Conservation (phyloP, 2,113 vertebrate genomes). For the Microcebus tavaratra region DNA sequence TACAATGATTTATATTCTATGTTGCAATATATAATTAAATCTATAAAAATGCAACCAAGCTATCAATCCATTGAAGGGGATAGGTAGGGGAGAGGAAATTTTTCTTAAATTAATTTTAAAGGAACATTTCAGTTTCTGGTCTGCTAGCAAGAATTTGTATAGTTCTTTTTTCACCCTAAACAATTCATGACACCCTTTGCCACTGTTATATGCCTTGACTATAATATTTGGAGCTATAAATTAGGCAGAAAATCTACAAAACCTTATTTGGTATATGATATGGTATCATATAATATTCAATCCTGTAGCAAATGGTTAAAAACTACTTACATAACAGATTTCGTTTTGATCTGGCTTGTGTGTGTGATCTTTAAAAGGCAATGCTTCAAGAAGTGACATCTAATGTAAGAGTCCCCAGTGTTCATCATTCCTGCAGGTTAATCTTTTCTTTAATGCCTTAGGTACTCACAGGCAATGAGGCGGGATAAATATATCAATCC, state of each 20-base stretch:
- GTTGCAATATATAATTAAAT: neutral
- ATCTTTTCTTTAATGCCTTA: conserved; percentile 75
- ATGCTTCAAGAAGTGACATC: conserved; percentile 53
- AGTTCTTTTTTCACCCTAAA: neutral
- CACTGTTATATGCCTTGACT: conserved; percentile 1
- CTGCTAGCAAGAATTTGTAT: neutral
- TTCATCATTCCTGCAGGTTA: conserved; percentile 62
- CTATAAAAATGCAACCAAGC: neutral
- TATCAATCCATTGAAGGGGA: neutral
- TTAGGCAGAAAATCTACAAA: conserved; percentile 39
- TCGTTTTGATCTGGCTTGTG: conserved; percentile 35
- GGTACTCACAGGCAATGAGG: conserved; percentile 70
- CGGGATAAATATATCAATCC: conserved; percentile 74
- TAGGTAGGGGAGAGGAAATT: neutral
- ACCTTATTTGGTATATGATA: neutral
- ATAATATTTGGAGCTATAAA: neutral
- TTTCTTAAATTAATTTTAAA: conserved; percentile 28
- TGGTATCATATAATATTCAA: neutral
- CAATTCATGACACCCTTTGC: neutral
- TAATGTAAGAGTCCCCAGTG: conserved; percentile 52
- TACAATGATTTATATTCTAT: neutral
- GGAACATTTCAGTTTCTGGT: neutral
- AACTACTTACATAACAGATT: conserved; percentile 15
- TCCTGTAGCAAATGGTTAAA: conserved; percentile 38
- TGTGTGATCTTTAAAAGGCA: conserved; percentile 54